Percentiles rank a stretch among this genome's conserved stretches.
Conservation (phyloP, 2,113 vertebrate species). For the Octodon degus region DNA sequence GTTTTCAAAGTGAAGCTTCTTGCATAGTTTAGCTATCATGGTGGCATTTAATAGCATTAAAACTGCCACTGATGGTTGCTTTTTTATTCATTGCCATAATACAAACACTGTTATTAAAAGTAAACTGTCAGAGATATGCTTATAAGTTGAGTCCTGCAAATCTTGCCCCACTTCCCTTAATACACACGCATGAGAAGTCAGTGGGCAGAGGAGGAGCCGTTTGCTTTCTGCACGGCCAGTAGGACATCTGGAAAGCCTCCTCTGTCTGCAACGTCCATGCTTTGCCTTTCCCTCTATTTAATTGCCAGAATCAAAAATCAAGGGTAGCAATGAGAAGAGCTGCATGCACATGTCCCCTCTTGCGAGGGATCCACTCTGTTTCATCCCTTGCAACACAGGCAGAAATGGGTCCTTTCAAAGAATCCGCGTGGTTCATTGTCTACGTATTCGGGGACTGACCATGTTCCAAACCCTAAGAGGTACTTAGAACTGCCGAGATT, state of each 20-base stretch:
- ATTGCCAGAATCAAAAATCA: slow-evolving; percentile 59
- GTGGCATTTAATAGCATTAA: slow-evolving; percentile 66
- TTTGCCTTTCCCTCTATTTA: slow-evolving; percentile 68
- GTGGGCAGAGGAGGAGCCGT: background rate
- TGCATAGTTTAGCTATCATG: slow-evolving; percentile 38
- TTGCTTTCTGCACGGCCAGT: background rate
- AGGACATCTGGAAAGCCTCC: slow-evolving; percentile 51
- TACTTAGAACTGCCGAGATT: background rate
- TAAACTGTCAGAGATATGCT: slow-evolving; percentile 74
- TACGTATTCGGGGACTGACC: background rate
- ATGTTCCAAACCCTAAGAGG: background rate
- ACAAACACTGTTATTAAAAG: slow-evolving; percentile 74
- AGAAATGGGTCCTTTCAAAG: background rate
- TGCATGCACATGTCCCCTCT: background rate
- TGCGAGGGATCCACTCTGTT: background rate
- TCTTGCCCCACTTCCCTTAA: slow-evolving; percentile 68
- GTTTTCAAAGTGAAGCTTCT: slow-evolving; percentile 26
- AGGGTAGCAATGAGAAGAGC: background rate
- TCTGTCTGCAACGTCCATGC: slow-evolving; percentile 55
- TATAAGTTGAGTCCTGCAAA: slow-evolving; percentile 70
- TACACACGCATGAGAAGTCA: slow-evolving; percentile 62
- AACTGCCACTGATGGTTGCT: slow-evolving; percentile 59
- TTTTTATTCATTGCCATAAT: slow-evolving; percentile 61
- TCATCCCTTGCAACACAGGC: background rate
- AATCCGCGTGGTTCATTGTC: no score